Conservation (phyloP, 2,888 invertebrate species). For the Phymatocera aterrima region DNA sequence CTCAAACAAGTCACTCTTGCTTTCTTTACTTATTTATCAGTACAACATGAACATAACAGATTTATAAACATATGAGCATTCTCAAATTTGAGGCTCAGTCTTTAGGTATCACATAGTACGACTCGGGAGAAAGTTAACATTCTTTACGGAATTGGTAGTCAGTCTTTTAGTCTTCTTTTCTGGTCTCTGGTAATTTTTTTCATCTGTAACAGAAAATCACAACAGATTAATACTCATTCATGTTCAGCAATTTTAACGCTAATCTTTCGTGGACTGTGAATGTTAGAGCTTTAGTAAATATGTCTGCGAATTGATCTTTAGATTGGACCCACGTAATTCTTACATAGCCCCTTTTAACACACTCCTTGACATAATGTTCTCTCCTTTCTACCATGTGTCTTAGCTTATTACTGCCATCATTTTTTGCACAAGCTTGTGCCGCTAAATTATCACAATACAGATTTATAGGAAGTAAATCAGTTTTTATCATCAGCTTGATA, state of each 20-base stretch:
- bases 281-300: constrained; percentile 47
- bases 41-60: too few relatives aligned
- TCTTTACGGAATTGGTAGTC: too few relatives aligned
- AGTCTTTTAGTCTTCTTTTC: too few relatives aligned
- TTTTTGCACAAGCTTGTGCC: background rate
- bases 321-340: constrained; percentile 49
- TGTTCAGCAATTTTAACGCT: background rate
- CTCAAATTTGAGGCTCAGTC: too few relatives aligned
- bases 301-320: constrained; percentile 53
- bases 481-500: background rate
- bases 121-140: too few relatives aligned
- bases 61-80: too few relatives aligned
- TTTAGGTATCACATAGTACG: too few relatives aligned
- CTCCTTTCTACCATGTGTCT: constrained; percentile 39
- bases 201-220: background rate
- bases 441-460: constrained; percentile 40
- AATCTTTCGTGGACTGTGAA: background rate
- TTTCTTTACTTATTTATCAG: too few relatives aligned
- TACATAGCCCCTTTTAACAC: constrained; percentile 47
- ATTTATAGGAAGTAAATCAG: constrained; percentile 17
- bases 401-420: background rate
- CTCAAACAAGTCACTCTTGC: too few relatives aligned
- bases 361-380: constrained; percentile 50
- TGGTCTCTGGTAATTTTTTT: too few relatives aligned
- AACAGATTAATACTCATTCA: background rate